Percentiles rank a stretch among this genome's conserved stretches.
Evolutionary conservation across 2,797 vertebrate genomes (phyloP).

Genomic region (Sebastes jordani): DNA sequence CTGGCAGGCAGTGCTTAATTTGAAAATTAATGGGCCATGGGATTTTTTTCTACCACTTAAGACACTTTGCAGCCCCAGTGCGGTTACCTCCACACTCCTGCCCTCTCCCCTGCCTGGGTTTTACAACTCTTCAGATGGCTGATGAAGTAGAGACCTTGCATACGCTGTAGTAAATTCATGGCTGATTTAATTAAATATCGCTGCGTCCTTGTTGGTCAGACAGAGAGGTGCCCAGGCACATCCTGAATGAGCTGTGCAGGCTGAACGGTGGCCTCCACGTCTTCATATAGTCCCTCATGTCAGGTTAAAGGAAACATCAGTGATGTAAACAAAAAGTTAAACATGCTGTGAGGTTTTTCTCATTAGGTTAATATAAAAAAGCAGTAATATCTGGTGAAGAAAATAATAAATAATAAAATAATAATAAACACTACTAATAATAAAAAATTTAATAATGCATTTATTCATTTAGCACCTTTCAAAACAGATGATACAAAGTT

Average conservation of each 20-base stretch:
- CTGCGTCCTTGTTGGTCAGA: constrained; percentile 74
- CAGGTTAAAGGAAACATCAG: background rate
- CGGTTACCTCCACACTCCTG: constrained; percentile 10
- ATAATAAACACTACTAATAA: background rate
- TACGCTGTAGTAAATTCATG: constrained; percentile 57
- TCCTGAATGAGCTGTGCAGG: constrained; percentile 20
- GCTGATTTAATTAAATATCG: constrained; percentile 66
- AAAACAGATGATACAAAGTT: no score
- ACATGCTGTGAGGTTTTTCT: no score
- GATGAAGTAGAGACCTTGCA: constrained; percentile 54
- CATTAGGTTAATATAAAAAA: background rate
- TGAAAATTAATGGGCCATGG: constrained; percentile 79
- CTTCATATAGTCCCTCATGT: background rate
- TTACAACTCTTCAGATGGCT: constrained; percentile 48
- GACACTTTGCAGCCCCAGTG: constrained; percentile 56
- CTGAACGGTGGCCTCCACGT: background rate
- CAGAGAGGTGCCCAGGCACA: constrained; percentile 61
- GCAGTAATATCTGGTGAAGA: no score
- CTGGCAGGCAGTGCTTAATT: constrained; percentile 73
- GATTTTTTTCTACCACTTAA: constrained; percentile 64
- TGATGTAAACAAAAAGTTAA: background rate
- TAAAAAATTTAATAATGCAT: no score
- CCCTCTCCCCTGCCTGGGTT: constrained; percentile 37
- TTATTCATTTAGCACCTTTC: no score
- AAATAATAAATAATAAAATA: background rate